Base-by-base conservation (phyloP, 2,113 vertebrate species). In the Aptenodytes patagonicus region DNA sequence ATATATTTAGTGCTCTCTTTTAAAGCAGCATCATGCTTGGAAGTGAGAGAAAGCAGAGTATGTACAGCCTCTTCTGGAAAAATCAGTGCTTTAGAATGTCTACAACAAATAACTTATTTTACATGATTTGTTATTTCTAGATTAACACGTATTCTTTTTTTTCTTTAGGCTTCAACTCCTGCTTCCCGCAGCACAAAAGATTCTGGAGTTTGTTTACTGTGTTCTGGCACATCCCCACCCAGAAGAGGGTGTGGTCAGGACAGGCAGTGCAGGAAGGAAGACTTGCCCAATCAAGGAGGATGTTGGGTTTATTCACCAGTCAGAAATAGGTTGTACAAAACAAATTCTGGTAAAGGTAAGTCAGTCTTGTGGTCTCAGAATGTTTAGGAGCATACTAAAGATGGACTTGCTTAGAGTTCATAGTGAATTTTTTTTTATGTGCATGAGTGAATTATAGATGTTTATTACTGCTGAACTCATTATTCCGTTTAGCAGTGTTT, bases 131-230 rank as follows among this genome's bases (percentile, higher is more conserved):
- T 62, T 75, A 60, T 61, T 84, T 93, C 47, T 34, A 38, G 34
- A 52, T 57, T 24, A 72, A 83, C 31, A 21, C 4, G 0, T 7
- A 1, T 25, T 73, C 7, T 19, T 52, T 42, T 79, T 61, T 61
- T 72, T 54, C 86, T 91, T 82, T 88, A 99, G 99, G 97, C 92
- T 89, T 98, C 98, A 32, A 99, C 98, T 97, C 97, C 98, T 26
- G 98, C 96, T 79, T 99, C 99, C 83, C 98, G 91, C 51, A 98
- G 98, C 90, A 99, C 99, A 26, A 99, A 98, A 71, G 99, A 99
- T 96, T 99, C 99, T 58, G 99, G 99, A 17, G 86, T 99, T 28
- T 98, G 98, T 78, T 97, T 98, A 29, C 98, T 97, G 44, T 98
- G 97, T 64, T 96, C 97, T 82, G 95, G 98, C 34, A 97, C 98